Percentiles rank a stretch among this genome's conserved stretches.
These are phyloP conservation scores for Lithobates sylvaticus DNA, from an alignment of 2,797 vertebrate genomes.

Conservation along the genomic window DNA sequence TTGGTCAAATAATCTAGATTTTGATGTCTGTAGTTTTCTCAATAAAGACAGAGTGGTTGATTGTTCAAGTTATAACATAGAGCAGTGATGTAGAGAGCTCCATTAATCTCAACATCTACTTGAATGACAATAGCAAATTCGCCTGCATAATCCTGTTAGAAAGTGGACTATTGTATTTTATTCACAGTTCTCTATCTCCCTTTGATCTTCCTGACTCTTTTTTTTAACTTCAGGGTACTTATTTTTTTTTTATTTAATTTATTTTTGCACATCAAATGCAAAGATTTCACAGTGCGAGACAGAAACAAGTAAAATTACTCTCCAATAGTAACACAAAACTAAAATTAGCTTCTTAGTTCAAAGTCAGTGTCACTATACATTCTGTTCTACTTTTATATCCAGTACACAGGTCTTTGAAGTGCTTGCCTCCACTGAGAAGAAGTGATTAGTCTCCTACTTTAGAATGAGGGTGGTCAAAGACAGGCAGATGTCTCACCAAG, in stretches of 20 bases:
- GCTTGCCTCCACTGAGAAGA: slow-evolving; percentile 23
- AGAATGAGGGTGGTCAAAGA: neutral
- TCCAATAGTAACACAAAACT: slow-evolving; percentile 23
- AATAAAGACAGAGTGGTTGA: slow-evolving; percentile 11
- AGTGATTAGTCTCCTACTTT: slow-evolving; percentile 4
- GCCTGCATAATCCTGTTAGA: slow-evolving; percentile 39
- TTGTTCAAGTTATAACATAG: slow-evolving; percentile 23
- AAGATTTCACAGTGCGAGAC: slow-evolving; percentile 33
- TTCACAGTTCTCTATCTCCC: slow-evolving; percentile 45
- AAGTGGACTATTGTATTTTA: slow-evolving; percentile 33
- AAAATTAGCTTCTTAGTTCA: slow-evolving; percentile 29
- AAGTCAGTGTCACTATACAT: slow-evolving; percentile 28
- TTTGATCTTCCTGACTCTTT: slow-evolving; percentile 35
- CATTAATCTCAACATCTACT: slow-evolving; percentile 43
- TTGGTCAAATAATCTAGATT: slow-evolving; percentile 8
- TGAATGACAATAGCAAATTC: slow-evolving; percentile 27
- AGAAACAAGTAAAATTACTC: slow-evolving; percentile 44
- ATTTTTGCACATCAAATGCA: slow-evolving; percentile 44
- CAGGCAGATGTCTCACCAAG: neutral
- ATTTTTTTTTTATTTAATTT: slow-evolving; percentile 49
- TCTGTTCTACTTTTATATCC: slow-evolving; percentile 22
- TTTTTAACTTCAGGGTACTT: slow-evolving; percentile 22
- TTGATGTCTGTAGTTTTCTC: slow-evolving; percentile 18
- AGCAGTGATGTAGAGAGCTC: slow-evolving; percentile 11
- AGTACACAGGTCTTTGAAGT: slow-evolving; percentile 22